phyloP scores from a whole-genome alignment of 2,113 vertebrate species.

The Poeciliopsis prolifica region DNA sequence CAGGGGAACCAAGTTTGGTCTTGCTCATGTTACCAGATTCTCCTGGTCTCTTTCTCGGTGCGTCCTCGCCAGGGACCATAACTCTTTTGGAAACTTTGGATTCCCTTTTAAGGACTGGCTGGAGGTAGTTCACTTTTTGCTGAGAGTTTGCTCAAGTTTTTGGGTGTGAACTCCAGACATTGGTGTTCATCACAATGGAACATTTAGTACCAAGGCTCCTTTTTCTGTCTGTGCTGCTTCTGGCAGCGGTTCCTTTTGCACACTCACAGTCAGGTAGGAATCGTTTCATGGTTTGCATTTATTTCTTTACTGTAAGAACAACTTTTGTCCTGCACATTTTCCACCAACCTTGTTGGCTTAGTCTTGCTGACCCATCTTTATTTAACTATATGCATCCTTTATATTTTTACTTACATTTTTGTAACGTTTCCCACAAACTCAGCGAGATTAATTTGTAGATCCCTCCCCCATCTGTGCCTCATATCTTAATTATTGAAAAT shows the following conservation, averaged over 20 bases:
- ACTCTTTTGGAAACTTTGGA: constrained; percentile 9
- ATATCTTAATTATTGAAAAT: constrained; percentile 1
- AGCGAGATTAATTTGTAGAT: neutral
- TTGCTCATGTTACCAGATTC: constrained; percentile 65
- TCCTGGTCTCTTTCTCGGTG: constrained; percentile 31
- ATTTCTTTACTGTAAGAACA: neutral
- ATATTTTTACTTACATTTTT: neutral
- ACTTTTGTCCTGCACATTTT: neutral
- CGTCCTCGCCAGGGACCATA: constrained; percentile 6
- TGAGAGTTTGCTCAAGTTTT: neutral
- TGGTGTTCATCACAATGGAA: constrained; percentile 58
- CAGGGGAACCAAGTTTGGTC: constrained; percentile 58
- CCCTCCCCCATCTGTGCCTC: neutral
- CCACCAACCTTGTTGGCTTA: neutral
- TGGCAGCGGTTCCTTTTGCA: constrained; percentile 41
- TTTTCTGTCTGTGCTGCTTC: constrained; percentile 53
- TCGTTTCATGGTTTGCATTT: neutral
- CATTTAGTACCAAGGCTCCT: constrained; percentile 40
- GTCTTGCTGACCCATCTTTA: neutral
- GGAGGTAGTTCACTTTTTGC: neutral
- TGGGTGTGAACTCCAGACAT: constrained; percentile 21
- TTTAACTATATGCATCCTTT: neutral
- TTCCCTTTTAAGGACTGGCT: neutral
- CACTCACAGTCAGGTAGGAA: constrained; percentile 63
- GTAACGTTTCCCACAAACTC: neutral